Evolutionary conservation across 1,140 invertebrate genomes (phyloP).

Genomic region (Spodoptera frugiperda): DNA sequence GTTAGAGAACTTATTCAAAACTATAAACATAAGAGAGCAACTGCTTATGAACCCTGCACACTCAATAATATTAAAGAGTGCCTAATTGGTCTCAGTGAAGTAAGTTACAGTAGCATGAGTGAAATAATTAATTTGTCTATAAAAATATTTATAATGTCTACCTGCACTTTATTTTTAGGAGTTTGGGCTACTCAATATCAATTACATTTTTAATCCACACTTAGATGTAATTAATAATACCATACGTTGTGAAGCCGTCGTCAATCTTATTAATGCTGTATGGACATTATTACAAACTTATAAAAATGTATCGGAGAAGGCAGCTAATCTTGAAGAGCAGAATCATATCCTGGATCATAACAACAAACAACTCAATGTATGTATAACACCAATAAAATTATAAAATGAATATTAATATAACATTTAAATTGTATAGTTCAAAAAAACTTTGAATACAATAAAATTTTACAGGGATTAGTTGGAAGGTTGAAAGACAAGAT

Average conservation of each 20-base stretch:
- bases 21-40: constrained; percentile 76
- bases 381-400: constrained; percentile 53
- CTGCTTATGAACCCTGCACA: constrained; percentile 76
- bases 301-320: constrained; percentile 71
- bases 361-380: constrained; percentile 75
- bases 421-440: neutral
- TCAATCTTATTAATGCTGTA: constrained; percentile 72
- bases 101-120: constrained; percentile 49
- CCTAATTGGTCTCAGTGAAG: constrained; percentile 76
- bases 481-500: constrained; percentile 72
- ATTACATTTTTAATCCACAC: constrained; percentile 76
- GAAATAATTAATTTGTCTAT: too few species aligned
- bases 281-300: constrained; percentile 73
- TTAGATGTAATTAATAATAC: constrained; percentile 67
- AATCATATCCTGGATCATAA: constrained; percentile 74
- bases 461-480: constrained; percentile 60
- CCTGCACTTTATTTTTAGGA: constrained; percentile 63
- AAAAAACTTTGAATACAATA: neutral
- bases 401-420: too few species aligned
- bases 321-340: constrained; percentile 65
- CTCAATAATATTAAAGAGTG: constrained; percentile 74
- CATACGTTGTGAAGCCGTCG: constrained; percentile 65
- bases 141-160: neutral
- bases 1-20: constrained; percentile 76
- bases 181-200: constrained; percentile 72